Evolutionary conservation across 2,888 invertebrate genomes (phyloP).

Genomic region (Eubasilissa splendida): DNA sequence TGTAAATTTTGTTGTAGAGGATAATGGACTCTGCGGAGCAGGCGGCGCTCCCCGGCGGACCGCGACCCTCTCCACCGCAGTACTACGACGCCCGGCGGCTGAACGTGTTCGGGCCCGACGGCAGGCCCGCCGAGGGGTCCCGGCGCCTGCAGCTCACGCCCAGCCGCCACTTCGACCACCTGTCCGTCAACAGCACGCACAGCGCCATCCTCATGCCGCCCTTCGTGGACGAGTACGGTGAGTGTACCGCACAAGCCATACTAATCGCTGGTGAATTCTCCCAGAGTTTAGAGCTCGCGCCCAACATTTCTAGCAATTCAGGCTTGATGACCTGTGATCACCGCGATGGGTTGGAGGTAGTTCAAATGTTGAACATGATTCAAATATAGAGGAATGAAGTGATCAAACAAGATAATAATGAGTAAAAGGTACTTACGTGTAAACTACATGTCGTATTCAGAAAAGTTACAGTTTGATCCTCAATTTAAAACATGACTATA

Average conservation of each 20-base stretch:
- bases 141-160: conserved; percentile 81
- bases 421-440: too few species aligned
- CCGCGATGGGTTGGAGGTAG: too few species aligned
- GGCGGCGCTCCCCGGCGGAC: conserved; percentile 83
- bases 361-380: too few species aligned
- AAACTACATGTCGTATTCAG: too few species aligned
- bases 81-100: conserved; percentile 86
- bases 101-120: conserved; percentile 84
- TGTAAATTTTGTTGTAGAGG: conserved; percentile 72
- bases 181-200: conserved; percentile 86
- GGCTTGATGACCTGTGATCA: too few species aligned
- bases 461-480: too few species aligned
- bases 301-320: too few species aligned
- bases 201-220: conserved; percentile 93
- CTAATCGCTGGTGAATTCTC: too few species aligned
- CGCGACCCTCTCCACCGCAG: conserved; percentile 73
- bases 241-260: neutral
- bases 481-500: too few species aligned
- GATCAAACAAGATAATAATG: too few species aligned
- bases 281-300: too few species aligned
- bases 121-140: conserved; percentile 79
- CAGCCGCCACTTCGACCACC: conserved; percentile 89
- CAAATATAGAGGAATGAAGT: too few species aligned
- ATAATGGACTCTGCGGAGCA: conserved; percentile 94
- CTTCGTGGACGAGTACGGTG: conserved; percentile 82